Evolutionary conservation across 2,888 invertebrate species (phyloP).

Genomic region (Stratiomys singularior): DNA sequence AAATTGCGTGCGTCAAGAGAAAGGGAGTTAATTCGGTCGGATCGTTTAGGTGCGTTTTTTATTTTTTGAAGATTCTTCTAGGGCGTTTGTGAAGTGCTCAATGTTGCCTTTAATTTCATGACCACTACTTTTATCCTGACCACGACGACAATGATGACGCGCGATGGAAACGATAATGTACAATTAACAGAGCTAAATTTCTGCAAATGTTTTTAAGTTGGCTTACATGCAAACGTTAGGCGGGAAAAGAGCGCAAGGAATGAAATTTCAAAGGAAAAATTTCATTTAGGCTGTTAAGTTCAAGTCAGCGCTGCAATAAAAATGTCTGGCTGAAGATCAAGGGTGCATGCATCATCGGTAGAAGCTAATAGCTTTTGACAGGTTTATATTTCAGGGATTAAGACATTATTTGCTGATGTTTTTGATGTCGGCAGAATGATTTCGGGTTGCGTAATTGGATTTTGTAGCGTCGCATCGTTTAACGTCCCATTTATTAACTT

Average conservation of each 20-base stretch:
- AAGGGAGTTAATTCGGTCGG: slow-evolving; percentile 26
- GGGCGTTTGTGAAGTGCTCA: background rate
- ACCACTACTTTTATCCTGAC: slow-evolving; percentile 41
- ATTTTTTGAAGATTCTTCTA: background rate
- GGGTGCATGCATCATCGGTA: background rate
- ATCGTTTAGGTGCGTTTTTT: background rate
- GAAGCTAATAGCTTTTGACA: background rate
- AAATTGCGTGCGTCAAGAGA: slow-evolving; percentile 36
- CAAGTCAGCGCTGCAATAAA: background rate
- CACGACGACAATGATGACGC: background rate
- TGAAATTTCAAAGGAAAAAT: background rate
- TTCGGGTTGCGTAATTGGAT: too few relatives aligned
- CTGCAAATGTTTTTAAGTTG: background rate
- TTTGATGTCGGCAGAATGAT: background rate
- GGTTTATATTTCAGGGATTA: background rate
- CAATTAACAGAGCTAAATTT: slow-evolving; percentile 36
- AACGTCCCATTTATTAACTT: too few relatives aligned
- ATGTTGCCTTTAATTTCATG: slow-evolving; percentile 30
- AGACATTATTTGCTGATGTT: background rate
- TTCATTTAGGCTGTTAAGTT: background rate
- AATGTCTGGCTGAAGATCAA: background rate
- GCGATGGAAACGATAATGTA: slow-evolving; percentile 21
- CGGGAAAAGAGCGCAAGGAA: too few relatives aligned
- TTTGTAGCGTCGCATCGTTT: too few relatives aligned
- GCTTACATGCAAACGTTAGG: too few relatives aligned